phyloP scores from a whole-genome alignment of 2,888 invertebrate genomes.

The Parnassius smintheus region DNA sequence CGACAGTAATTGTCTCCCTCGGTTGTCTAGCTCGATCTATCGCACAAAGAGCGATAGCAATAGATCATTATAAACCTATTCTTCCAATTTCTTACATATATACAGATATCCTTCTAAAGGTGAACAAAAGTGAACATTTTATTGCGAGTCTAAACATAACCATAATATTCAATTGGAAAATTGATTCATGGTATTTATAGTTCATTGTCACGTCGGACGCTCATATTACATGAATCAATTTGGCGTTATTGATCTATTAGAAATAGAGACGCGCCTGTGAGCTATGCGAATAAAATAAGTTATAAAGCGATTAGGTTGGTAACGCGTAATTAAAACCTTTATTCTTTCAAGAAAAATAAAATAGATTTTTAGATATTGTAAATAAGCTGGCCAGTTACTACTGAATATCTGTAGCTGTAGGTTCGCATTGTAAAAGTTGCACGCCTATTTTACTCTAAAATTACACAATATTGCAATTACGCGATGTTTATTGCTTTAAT shows the following conservation, averaged over 20 bases:
- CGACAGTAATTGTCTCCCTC: too few species aligned
- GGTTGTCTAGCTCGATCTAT: too few species aligned
- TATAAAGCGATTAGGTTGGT: conserved; percentile 11
- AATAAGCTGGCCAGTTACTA: too few species aligned
- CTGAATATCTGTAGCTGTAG: too few species aligned
- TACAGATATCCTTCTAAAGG: not conserved
- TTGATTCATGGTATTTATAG: conserved; percentile 26
- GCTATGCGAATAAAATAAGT: conserved; percentile 17
- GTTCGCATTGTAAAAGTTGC: too few species aligned
- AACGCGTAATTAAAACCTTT: not conserved
- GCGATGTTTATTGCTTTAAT: too few species aligned
- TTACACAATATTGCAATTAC: too few species aligned
- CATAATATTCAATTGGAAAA: conserved; percentile 28
- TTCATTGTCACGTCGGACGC: conserved; percentile 32
- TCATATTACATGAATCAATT: conserved; percentile 44
- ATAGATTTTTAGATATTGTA: not conserved
- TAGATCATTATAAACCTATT: too few species aligned
- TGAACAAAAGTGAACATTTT: conserved; percentile 3
- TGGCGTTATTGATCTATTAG: conserved; percentile 43
- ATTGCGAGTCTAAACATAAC: conserved; percentile 10
- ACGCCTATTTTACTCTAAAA: too few species aligned
- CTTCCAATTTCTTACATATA: too few species aligned
- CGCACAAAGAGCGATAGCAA: too few species aligned
- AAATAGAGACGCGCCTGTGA: conserved; percentile 29
- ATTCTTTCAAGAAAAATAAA: conserved; percentile 14